Evolutionary conservation across 2,888 invertebrate species (phyloP), one percentile per base, ranked within the genome.

Genomic region (Bugulina stolonifera): DNA sequence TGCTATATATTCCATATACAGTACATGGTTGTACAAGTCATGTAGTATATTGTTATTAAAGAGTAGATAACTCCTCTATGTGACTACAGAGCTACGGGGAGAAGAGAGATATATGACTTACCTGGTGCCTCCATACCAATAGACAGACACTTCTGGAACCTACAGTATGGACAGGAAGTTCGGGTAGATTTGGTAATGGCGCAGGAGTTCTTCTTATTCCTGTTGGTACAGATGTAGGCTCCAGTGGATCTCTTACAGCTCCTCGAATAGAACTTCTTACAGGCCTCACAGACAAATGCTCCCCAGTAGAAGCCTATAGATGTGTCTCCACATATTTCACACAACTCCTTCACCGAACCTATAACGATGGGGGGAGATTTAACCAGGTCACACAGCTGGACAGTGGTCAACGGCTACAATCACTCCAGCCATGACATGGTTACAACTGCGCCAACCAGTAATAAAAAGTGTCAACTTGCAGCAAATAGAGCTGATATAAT

Each of bases 201-300:
- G 75, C 83, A 83, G 29, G 77, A 75, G 55, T 80, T 76, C 54
- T 79, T 79, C 14, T 27, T 27, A 32, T 14, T 32, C n/a, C 64
- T 27, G 69, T 80, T 78, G 3, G 81, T 77, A 75, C 83, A 83
- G 18, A 78, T 77, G 76, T 80, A 83, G 73, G 78, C 79, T 72
- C 78, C 74, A 57, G 78, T 78, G 27, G 79, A 80, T 52, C 79
- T 77, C 75, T 82, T 82, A 69, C 79, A 77, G 35, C 82, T 81
- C 58, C 83, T 78, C 74, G 83, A 80, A 75, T 81, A 83, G 74
- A 83, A 83, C 79, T 83, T 83, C 83, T 83, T 83, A 74, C 83
- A 83, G 14, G 83, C 83, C 73, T 83, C 83, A 77, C 83, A 83
- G 71, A 82, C 81, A 72, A 78, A 82, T 10, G 83, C 82, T 18